Evolutionary conservation across 2,888 invertebrate genomes (phyloP), one percentile per base, ranked within the genome.

Genomic region (Ophion ellenae): DNA sequence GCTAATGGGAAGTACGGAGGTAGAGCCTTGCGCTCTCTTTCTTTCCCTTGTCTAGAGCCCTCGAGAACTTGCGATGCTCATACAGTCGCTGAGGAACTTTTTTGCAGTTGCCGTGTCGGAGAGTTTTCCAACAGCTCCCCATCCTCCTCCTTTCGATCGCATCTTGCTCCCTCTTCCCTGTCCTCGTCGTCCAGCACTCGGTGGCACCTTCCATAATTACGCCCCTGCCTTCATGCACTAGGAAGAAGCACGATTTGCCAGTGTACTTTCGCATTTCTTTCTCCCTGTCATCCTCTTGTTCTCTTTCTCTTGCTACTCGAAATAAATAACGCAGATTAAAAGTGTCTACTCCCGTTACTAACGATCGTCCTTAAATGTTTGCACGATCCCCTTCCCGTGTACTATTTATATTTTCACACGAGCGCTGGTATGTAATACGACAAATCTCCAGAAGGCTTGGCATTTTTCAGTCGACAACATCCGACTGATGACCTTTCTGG

Each of bases 271-370:
- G 40, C 45, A n/a, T 57, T 53, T 71, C 83, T 86, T 78, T 87
- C 83, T 86, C 85, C 84, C 76, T 82, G 85, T 87, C 86, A 86
- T 86, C 88, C 77, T 76, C 64, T 70, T 36, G 73, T 53, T 70
- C 74, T 59, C 70, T 81, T 63, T 79, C 70, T 73, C 59, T 80
- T 74, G 77, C 76, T 61, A 75, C 64, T 77, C 88, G 86, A 89
- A 88, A 89, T 92, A 92, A 93, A 92, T 93, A 93, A 92, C 91
- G 90, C 90, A 91, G 92, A 92, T 93, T 92, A 92, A 92, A 93
- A 90, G 91, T 91, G 90, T 90, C 91, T 90, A 90, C 90, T 86
- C 84, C 89, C 85, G 79, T 85, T 88, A 89, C 84, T 89, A 90
- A 90, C 87, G 89, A 90, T 89, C 87, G 86, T 85, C 87, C 84